Evolutionary conservation across 2,888 invertebrate genomes (phyloP), one percentile per base, ranked within the genome.

Genomic region (Tinea semifulvella): DNA sequence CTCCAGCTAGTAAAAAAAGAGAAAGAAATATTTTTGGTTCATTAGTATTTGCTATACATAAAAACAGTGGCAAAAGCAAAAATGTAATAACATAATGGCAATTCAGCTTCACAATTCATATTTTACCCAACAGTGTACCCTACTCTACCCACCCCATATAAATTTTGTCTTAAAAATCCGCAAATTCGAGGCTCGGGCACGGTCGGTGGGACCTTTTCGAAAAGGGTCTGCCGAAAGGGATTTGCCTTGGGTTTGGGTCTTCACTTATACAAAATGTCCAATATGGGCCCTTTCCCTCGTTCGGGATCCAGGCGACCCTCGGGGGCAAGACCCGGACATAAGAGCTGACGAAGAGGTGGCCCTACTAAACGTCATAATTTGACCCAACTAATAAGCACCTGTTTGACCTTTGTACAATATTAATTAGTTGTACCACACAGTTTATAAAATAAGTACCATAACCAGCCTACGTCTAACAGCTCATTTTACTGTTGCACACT

Each of bases 121-220:
- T 54, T 56, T 49, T 47, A 48, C 31, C 39, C 36, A 20, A 38
- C 22, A 42, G 14, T 43, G 18, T 18, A 43, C 47, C 46, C 43
- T 46, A 44, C 38, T 46, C 42, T 45, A 56, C 58, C 56, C 59
- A 60, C 64, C 66, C 68, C 72, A 68, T 74, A 79, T 79, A 79
- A 77, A 79, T 79, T 79, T 72, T 70, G 75, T 77, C 77, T 80
- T 77, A 80, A 80, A 80, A 80, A 80, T 80, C 79, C 79, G 73
- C 77, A 77, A 80, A 79, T 77, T 75, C 74, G 73, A 73, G 65
- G 58, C 65, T 60, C 60, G 53, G 72, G 75, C 71, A 76, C 77
- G 76, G 73, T 66, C 67, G 59, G 57, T 50, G 31, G 63, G 66
- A 71, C 71, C 73, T 71, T 72, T 68, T 66, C 66, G 56, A 69